phyloP scores from a whole-genome alignment of 2,113 vertebrate species.

The Proteles cristata region DNA sequence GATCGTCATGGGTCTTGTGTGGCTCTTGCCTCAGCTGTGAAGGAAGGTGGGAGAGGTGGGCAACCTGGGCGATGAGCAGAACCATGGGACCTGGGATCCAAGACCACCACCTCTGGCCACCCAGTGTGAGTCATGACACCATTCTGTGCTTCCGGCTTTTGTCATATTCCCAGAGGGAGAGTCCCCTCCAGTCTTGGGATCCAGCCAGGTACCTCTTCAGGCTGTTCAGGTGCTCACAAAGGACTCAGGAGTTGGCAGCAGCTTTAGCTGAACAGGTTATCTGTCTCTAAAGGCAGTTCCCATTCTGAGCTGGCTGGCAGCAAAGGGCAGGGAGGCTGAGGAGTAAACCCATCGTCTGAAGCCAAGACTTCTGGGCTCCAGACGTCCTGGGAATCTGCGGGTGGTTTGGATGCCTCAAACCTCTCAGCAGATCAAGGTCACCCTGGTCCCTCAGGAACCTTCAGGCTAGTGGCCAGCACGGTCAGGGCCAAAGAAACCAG shows the following conservation, averaged over 20 bases:
- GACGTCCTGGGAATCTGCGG: background rate
- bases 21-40: background rate
- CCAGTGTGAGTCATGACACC: background rate
- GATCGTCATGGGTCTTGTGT: background rate
- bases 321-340: background rate
- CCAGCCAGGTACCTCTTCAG: background rate
- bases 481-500: background rate
- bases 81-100: background rate
- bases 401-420: background rate
- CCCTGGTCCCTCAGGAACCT: background rate
- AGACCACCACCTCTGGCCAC: background rate
- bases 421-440: constrained; percentile 30
- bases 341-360: background rate
- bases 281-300: background rate
- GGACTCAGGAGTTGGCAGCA: background rate
- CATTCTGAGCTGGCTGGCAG: background rate
- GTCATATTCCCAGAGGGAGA: background rate
- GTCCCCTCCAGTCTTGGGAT: background rate
- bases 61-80: background rate
- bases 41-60: background rate
- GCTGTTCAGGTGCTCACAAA: background rate
- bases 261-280: background rate
- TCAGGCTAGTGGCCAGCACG: background rate
- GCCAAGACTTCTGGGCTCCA: background rate
- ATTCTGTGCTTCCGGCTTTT: background rate